Evolutionary conservation across 2,888 invertebrate genomes (phyloP), one percentile per base, ranked within the genome.

Genomic region (Druceiella hillmani): DNA sequence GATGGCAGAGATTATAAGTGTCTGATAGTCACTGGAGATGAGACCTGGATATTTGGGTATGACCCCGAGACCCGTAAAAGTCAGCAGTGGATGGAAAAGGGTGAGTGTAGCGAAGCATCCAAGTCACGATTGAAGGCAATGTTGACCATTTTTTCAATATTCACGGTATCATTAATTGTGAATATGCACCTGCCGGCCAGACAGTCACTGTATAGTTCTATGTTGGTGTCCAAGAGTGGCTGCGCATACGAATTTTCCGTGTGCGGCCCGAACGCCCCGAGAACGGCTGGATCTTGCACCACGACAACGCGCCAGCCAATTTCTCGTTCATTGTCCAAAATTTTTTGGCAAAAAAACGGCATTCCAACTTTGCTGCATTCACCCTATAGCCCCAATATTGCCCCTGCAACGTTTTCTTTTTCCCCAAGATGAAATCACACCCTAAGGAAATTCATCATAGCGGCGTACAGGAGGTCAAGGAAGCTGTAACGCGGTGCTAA

Each of bases 371-470:
- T 16, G 30, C 33, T 12, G 30, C 20, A 12, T 7, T 7, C 10
- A 17, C 24, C 11, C 13, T 11, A 22, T 10, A 22, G 10, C 24
- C 9, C 12, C 24, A 22, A 33, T 12, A 33, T 33, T 4, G 22
- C 3, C 33, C 24, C 33, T 33, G 24, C 20, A 4, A 20, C 33
- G 12, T 33, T n/a, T 11, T 22, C 29, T 30, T 16, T 9, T 17
- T 30, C 30, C 30, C 16, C 30, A 15, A 30, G 30, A 30, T 30
- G 9, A 30, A 30, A 9, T 30, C 10, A 17, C 4, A 30, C 30
- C 16, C 10, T 14, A 30, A 30, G 16, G 30, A 17, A 30, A 30
- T 17, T 30, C 30, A 30, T 76, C 35, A 40, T 31, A 30, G 40
- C 20, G 29, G 30, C 36, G 22, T 20, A 24, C 24, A 40, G 29